These are phyloP conservation scores for Microplitis manilae DNA, from an alignment of 2,888 invertebrate species.

Conservation along the genomic window DNA sequence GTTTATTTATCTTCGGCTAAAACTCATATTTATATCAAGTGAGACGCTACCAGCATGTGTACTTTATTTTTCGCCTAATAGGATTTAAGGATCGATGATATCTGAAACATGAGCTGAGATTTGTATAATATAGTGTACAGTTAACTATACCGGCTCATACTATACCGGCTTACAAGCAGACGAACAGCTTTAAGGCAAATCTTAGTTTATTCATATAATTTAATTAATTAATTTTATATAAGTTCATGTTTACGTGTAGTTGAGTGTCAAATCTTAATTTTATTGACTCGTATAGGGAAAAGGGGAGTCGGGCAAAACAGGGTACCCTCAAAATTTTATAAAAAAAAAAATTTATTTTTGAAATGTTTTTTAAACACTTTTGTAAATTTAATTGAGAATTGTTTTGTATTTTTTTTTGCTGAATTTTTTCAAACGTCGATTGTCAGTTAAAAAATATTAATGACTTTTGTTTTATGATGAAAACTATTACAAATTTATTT, in stretches of 20 bases:
- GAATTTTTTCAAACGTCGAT: too few species aligned
- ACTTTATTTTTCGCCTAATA: conserved; percentile 24
- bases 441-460: too few species aligned
- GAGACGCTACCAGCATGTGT: background rate
- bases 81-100: conserved; percentile 30
- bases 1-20: conserved; percentile 8
- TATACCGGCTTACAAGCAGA: background rate
- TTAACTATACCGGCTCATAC: conserved; percentile 4
- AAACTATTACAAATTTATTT: too few species aligned
- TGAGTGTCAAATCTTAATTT: too few species aligned
- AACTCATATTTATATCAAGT: conserved; percentile 9
- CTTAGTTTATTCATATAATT: background rate
- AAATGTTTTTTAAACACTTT: too few species aligned
- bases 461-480: too few species aligned
- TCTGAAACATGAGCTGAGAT: conserved; percentile 18
- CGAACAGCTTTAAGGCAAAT: background rate
- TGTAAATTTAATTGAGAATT: too few species aligned
- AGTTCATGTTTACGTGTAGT: background rate
- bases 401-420: too few species aligned
- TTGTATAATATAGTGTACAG: background rate
- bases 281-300: too few species aligned
- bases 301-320: too few species aligned
- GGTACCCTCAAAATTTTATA: too few species aligned
- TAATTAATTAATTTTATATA: background rate
- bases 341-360: too few species aligned